Percentiles rank a stretch among this genome's conserved stretches.
Conservation (phyloP, 2,113 vertebrate genomes). For the Gadus macrocephalus region DNA sequence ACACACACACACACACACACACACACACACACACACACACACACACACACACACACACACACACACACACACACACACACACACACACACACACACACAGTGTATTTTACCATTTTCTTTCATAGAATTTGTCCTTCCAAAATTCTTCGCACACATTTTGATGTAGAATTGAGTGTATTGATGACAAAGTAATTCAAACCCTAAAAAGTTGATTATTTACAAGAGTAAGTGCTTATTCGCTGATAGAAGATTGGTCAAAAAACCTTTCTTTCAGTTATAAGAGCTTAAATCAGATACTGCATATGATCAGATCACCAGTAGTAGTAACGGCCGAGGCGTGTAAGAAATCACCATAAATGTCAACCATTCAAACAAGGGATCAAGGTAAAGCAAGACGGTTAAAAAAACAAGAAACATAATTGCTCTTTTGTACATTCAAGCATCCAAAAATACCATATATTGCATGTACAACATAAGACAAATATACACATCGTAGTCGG, state of each 20-base stretch:
- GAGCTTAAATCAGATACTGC: slow-evolving; percentile 30
- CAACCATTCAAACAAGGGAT: slow-evolving; percentile 31
- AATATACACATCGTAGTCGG: background rate
- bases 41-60: slow-evolving; percentile 1
- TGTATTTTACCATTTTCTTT: slow-evolving; percentile 49
- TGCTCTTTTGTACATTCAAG: slow-evolving; percentile 59
- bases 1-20: background rate
- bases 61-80: slow-evolving; percentile 2
- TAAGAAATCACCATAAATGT: slow-evolving; percentile 38
- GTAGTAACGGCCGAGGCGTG: slow-evolving; percentile 36
- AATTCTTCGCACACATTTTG: slow-evolving; percentile 34
- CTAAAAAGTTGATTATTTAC: slow-evolving; percentile 55
- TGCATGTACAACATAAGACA: slow-evolving; percentile 45
- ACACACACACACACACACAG: slow-evolving; percentile 37
- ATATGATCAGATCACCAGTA: slow-evolving; percentile 41
- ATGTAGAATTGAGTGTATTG: slow-evolving; percentile 24
- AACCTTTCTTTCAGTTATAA: slow-evolving; percentile 23
- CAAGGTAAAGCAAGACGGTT: slow-evolving; percentile 13
- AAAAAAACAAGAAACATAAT: slow-evolving; percentile 45
- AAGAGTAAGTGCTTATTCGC: slow-evolving; percentile 56
- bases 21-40: background rate
- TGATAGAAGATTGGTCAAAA: slow-evolving; percentile 10
- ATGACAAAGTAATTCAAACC: slow-evolving; percentile 35
- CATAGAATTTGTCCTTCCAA: slow-evolving; percentile 45
- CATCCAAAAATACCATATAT: slow-evolving; percentile 56